phyloP scores from a whole-genome alignment of 2,113 vertebrate genomes.

The Morphnarchus princeps region DNA sequence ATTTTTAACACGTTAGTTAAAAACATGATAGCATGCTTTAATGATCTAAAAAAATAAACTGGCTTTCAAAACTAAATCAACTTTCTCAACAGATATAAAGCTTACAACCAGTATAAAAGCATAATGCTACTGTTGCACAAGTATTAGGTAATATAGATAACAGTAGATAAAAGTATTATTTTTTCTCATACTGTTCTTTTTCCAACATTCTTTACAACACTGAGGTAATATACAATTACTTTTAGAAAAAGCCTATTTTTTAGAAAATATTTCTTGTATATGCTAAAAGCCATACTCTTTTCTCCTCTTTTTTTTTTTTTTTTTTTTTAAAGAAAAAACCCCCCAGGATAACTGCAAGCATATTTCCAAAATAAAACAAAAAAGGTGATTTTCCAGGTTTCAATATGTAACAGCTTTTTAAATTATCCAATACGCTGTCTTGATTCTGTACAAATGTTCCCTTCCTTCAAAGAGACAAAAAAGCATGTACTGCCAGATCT shows the following conservation, averaged over 20 bases:
- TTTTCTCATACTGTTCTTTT: neutral
- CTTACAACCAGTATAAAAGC: neutral
- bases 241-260: neutral
- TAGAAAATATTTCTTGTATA: neutral
- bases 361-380: constrained; percentile 73
- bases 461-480: constrained; percentile 82
- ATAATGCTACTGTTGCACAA: neutral
- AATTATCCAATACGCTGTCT: constrained; percentile 74
- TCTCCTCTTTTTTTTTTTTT: neutral
- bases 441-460: constrained; percentile 81
- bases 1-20: constrained; percentile 49
- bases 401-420: constrained; percentile 75
- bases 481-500: constrained; percentile 85
- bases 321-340: neutral
- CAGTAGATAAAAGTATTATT: neutral
- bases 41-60: constrained; percentile 44
- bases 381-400: constrained; percentile 73
- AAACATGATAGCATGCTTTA: neutral
- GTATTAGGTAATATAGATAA: neutral
- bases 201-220: neutral
- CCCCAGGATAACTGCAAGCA: constrained; percentile 73
- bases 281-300: neutral
- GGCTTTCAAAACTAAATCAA: neutral
- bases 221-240: neutral
- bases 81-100: neutral